Conservation (phyloP, 2,113 vertebrate genomes). For the Cryptoleucopteryx plumbea region DNA sequence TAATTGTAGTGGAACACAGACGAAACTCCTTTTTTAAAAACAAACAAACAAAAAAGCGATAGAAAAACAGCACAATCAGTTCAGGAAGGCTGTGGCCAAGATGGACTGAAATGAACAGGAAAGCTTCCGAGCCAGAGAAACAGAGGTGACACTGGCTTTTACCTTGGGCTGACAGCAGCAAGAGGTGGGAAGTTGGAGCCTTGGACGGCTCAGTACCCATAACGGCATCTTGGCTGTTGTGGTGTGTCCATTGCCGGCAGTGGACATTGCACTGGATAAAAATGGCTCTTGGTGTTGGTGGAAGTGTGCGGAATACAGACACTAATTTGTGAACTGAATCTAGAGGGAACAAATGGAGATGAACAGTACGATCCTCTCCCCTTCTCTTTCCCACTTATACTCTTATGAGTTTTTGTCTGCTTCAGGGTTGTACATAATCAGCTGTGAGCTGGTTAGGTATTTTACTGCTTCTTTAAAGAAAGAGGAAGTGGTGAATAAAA, state of each 20-base stretch:
- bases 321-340: background rate
- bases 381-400: background rate
- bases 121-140: background rate
- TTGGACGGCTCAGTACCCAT: background rate
- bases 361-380: background rate
- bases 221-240: background rate
- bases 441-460: conserved; percentile 44
- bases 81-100: conserved; percentile 21
- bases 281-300: background rate
- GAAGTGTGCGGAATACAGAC: background rate
- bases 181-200: background rate
- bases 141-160: background rate
- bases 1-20: conserved; percentile 51
- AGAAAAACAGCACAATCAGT: conserved; percentile 79
- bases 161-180: conserved; percentile 9
- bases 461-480: conserved; percentile 36
- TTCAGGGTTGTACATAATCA: conserved; percentile 58
- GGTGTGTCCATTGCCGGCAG: conserved; percentile 4
- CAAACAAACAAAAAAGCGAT: background rate
- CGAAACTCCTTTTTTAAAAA: conserved; percentile 65
- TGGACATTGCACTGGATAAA: background rate
- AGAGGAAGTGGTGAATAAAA: conserved; percentile 17
- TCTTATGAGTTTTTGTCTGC: background rate
- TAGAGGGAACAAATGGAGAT: background rate
- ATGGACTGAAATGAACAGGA: conserved; percentile 30